Base-by-base conservation (phyloP, 2,113 vertebrate genomes). In the Myxocyprinus asiaticus region DNA sequence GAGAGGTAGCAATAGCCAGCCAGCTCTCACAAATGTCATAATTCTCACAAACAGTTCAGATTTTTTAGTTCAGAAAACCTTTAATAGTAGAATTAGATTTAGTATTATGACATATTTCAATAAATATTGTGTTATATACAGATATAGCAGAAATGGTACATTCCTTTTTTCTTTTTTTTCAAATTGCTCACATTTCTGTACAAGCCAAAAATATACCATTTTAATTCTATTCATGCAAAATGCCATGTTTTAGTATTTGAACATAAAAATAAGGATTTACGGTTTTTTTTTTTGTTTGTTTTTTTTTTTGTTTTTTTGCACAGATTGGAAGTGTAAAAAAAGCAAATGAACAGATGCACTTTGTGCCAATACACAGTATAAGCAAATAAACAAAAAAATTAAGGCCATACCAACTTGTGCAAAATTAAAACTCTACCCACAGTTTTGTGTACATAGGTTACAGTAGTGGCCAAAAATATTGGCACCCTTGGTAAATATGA, bases 101-200 rank as follows among this genome's bases (percentile, higher is more conserved):
- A 89, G 93, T 94, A 95, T 94, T 95, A 94, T 94, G 93, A 94
- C 95, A 95, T 96, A 95, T 90, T 93, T 97, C 94, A 97, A 94
- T 97, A 98, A 97, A 97, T 98, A 96, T 93, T 33, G 22, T 90
- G 92, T 94, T 96, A 96, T 97, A 92, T 97, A 98, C 95, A 97
- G 91, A 91, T 90, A 95, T 93, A 97, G 95, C 95, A 96, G 95
- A 95, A 96, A 96, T 91, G 92, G 94, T 97, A 98, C 96, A 98
- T 98, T 97, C 95, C 95, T 90, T 95, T 92, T 86, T 94, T 91
- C 92, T 91, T 92, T 94, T 91, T 92, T 91, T 92, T 93, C 91
- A 93, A 92, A 93, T 93, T 92, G 91, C 92, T 94, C 92, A 94
- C 92, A 87, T 93, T 88, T 92, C 94, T 96, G 94, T 94, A 96